Evolutionary conservation across 2,888 invertebrate genomes (phyloP), one percentile per base, ranked within the genome.

Genomic region (Drosophila yooni): DNA sequence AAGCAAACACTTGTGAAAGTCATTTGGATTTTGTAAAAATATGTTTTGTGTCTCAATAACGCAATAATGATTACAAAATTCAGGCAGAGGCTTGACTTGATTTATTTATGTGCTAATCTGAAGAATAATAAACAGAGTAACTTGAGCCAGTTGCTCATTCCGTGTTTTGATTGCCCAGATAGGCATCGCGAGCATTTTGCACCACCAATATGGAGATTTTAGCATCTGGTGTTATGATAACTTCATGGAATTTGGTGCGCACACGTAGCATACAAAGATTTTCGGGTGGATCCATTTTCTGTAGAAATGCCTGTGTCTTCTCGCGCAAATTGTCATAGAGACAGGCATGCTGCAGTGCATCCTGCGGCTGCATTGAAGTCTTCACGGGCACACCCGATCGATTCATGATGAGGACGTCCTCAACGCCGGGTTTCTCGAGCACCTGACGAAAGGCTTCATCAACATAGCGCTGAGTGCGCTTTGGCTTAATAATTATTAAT

Each of bases 131-230:
- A 38, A 38, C 38, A 18, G 18, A 18, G 38, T 18, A 18, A 38
- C 18, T 18, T 0, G 8, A 38, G 38, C 8, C 38, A 25, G 8
- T 48, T 51, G 5, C 4, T 36, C 8, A 33, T 7, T 29, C 29
- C 7, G 48, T 43, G 21, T 46, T 18, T 8, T 40, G 29, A 27
- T n/a, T 52, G 33, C 62, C 71, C 7, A 81, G 33, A 33, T 52
- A 76, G 1, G 74, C 70, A 66, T 93, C 93, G 27, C 61, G 64
- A 0, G 92, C 85, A 73, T 88, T 91, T 71, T 93, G 93, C 2
- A 92, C 82, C 13, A 93, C 93, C 46, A 93, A 71, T 4, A 92
- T 74, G 0, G 92, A 92, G 15, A 93, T 91, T 76, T 92, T 92
- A 3, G 75, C 92, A 82, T 93, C 93, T 2, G 92, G 91, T 3